Base-by-base conservation (phyloP, 2,113 vertebrate genomes). In the Ellobius talpinus region DNA sequence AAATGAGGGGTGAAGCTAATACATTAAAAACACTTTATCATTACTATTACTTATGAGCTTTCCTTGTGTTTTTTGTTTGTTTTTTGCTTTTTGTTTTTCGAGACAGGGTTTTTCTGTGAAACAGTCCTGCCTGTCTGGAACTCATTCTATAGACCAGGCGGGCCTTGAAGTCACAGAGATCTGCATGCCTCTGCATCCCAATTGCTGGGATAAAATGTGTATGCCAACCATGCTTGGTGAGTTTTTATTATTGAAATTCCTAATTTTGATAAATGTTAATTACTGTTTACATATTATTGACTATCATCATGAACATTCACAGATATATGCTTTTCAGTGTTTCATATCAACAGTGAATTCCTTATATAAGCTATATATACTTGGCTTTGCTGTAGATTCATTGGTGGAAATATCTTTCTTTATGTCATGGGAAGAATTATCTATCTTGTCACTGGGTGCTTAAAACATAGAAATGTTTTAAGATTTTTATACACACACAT, bases 261-360 rank as follows among this genome's bases (percentile, higher is more conserved):
- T 92, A 84, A 82, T 87, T 90, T 96, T 78, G 63, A 70, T 36
- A 78, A 82, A 74, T 73, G 1, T 72, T 91, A 74, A 21, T 91
- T 93, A 10, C 19, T 82, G 1, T 90, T 93, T 82, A 66, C 42
- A 17, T n/a, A 14, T 61, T 91, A 2, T 66, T 70, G 17, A 31
- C 5, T 73, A 84, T 94, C 36, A 82, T 90, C 10, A 47, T 92
- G 68, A 93, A 65, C 58, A 11, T 77, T 52, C 29, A 29, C 3
- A 23, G 29, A 65, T 19, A 10, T 61, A 63, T 61, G n/a, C 6
- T 76, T 89, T 95, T 87, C 11, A 68, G 33, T 16, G 11, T 78
- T 66, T 89, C 5, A n/a, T 78, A 73, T 33, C 78, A 73, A 47
- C 31, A 78, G 11, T 33, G 39, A 91, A 96, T 74, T 97, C 17